Evolutionary conservation across 2,113 vertebrate species (phyloP), one percentile per base, ranked within the genome.

Genomic region (Centropristis striata): DNA sequence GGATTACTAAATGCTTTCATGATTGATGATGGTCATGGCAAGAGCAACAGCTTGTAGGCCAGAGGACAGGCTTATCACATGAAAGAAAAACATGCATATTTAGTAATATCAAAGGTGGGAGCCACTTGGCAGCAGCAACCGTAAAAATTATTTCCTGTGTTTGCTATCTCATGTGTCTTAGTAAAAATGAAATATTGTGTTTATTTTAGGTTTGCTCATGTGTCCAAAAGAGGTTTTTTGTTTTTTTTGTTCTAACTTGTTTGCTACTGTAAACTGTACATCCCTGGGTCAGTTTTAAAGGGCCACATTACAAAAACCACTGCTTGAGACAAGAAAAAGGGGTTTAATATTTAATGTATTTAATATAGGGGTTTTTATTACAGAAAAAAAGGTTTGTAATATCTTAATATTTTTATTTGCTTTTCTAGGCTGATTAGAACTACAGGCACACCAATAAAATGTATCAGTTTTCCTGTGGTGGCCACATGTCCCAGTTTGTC

Each of bases 31-130:
- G 49, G 72, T 66, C 37, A 16, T 10, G 50, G 75, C 60, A 71
- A 69, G 77, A 85, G 74, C 79, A 91, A 76, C 85, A 90, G 61
- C 39, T 74, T 50, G n/a, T 36, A 41, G 85, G 81, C 83, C 83
- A 75, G 63, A 70, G 82, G 81, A 76, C 44, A 6, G 61, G 72
- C 79, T 87, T 84, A 83, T 83, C 83, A 25, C 71, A 64, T 53
- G 65, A 76, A 87, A 70, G 80, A 73, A 86, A 72, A 90, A 78
- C 80, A 87, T 8, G 84, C 78, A 91, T 78, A 76, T 75, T 75
- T 69, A 78, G 66, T 25, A n/a, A 76, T 36, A 80, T 54, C 69
- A 76, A 58, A 68, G 78, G 73, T 69, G 63, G 51, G 59, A n/a
- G 64, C 55, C 27, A 21, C 18, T 66, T 65, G 55, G 72, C 83